Conservation (phyloP, 2,113 vertebrate species). For the Cephalophus harveyi region DNA sequence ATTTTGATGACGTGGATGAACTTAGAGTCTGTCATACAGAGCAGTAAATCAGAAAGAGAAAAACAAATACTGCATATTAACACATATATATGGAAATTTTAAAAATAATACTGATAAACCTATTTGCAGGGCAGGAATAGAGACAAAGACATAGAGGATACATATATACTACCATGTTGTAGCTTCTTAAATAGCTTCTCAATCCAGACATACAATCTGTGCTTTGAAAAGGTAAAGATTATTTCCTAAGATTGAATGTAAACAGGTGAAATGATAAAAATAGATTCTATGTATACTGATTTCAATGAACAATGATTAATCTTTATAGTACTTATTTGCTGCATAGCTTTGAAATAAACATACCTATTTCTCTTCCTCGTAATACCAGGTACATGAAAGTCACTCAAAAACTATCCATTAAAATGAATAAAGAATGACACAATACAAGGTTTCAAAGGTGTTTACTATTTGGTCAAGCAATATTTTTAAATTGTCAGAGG, state of each 20-base stretch:
- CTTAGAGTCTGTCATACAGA: neutral
- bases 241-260: neutral
- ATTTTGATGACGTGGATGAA: neutral
- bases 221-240: neutral
- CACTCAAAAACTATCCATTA: neutral
- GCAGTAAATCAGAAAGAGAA: neutral
- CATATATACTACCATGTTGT: neutral
- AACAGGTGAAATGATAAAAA: constrained; percentile 33
- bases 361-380: neutral
- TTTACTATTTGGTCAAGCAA: constrained; percentile 52
- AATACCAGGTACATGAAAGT: neutral
- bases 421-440: neutral
- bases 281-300: neutral
- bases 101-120: neutral
- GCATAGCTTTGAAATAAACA: constrained; percentile 23
- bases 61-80: neutral
- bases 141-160: neutral
- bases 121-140: neutral
- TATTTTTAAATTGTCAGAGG: neutral
- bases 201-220: neutral
- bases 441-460: neutral
- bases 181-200: neutral
- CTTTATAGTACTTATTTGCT: neutral
- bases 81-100: neutral
- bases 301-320: neutral